Base-by-base conservation (phyloP, 2,113 vertebrate species). In the Ciconia stormi region DNA sequence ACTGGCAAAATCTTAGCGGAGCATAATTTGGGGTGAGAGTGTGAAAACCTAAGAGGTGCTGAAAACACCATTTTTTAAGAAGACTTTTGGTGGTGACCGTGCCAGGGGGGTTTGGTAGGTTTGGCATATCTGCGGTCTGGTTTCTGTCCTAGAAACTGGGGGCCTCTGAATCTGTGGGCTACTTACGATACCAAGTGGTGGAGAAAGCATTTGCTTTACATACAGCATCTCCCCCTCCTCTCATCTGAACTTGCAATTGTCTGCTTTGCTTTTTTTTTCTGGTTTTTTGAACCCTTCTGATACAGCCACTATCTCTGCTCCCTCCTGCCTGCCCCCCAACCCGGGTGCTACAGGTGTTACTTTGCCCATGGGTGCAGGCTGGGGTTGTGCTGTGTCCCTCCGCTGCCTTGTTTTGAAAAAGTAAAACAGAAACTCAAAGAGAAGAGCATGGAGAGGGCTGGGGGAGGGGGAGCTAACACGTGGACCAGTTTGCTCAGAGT, bases 251-350 rank as follows among this genome's bases (percentile, higher is more conserved):
- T 69, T 73, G 9, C 22, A 47, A 1, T 72, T 82, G 10, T 34
- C 42, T 52, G 42, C 49, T 47, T 74, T 66, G 16, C 7, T 20
- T 30, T 58, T n/a, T 65, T 65, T 69, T 11, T 5, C 38, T 49
- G 5, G 9, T 34, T 71, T 14, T 29, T 16, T 56, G 1, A 65
- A 34, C 3, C 16, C 62, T 80, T 73, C 47, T 1, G 0, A 18
- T 79, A 11, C 4, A 85, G 67, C 20, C 0, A 0, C 55, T 32
- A 7, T 40, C 38, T 71, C 73, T 1, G 3, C 42, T 76, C 17
- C 30, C 36, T 87, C 20, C 16, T 5, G 12, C 26, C 10, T 67
- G 8, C 17, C 4, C 7, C 11, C 10, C 14, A 27, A 1, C 9
- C 30, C 0, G 1, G 9, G 8, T 87, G 46, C 82, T 73, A 32